These are phyloP conservation scores for Aethes cnicana DNA, from an alignment of 2,888 invertebrate genomes.

Conservation along the genomic window DNA sequence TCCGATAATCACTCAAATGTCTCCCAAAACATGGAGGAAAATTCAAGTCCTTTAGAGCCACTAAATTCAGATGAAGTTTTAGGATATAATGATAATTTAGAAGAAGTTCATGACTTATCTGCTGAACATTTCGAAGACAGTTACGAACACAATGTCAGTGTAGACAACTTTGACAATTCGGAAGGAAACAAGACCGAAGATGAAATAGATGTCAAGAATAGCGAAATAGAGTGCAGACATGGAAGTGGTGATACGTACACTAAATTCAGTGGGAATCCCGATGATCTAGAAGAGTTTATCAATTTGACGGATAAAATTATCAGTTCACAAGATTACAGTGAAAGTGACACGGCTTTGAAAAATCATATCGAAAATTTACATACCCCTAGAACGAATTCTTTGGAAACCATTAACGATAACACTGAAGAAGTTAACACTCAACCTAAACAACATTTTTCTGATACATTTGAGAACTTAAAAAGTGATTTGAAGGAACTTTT, in stretches of 20 bases:
- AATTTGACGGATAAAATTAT: slow-evolving; percentile 69
- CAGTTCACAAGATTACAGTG: slow-evolving; percentile 42
- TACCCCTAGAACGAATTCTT: slow-evolving; percentile 68
- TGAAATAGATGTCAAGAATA: slow-evolving; percentile 39
- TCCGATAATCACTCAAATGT: neutral
- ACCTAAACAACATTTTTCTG: slow-evolving; percentile 54
- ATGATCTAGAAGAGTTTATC: slow-evolving; percentile 71
- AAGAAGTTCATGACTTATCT: slow-evolving; percentile 46
- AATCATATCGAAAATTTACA: slow-evolving; percentile 55
- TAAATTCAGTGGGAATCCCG: slow-evolving; percentile 69
- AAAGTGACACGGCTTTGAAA: slow-evolving; percentile 41
- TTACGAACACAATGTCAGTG: slow-evolving; percentile 58
- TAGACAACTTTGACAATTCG: slow-evolving; percentile 53
- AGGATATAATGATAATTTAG: slow-evolving; percentile 39
- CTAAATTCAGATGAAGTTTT: slow-evolving; percentile 6
- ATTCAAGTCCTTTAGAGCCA: slow-evolving; percentile 1
- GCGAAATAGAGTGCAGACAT: slow-evolving; percentile 54
- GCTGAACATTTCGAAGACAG: slow-evolving; percentile 57
- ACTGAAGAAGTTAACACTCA: slow-evolving; percentile 31
- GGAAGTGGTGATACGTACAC: slow-evolving; percentile 76
- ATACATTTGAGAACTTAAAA: slow-evolving; percentile 63
- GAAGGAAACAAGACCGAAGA: slow-evolving; percentile 50
- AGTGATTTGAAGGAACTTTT: slow-evolving; percentile 61
- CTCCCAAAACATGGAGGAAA: neutral
- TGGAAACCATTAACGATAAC: slow-evolving; percentile 58